These are phyloP conservation scores for Molossus alvarezi DNA, from an alignment of 2,797 vertebrate species.

Conservation along the genomic window DNA sequence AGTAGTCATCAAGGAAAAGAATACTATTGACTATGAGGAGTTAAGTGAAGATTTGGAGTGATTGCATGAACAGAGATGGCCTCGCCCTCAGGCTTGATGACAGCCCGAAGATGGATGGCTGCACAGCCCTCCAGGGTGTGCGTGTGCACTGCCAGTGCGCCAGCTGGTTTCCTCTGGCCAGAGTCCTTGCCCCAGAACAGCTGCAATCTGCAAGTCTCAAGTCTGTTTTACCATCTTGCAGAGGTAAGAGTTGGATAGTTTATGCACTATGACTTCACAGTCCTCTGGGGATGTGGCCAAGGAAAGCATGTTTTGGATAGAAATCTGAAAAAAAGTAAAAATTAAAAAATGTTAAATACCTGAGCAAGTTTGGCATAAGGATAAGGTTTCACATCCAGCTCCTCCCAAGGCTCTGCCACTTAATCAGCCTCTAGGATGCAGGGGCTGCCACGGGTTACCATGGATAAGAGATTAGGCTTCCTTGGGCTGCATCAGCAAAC, in stretches of 20 bases:
- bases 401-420: conserved; percentile 81
- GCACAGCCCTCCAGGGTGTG: not conserved
- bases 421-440: conserved; percentile 82
- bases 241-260: conserved; percentile 83
- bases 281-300: conserved; percentile 81
- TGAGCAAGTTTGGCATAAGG: conserved; percentile 75
- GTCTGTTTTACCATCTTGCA: conserved; percentile 82
- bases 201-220: conserved; percentile 75
- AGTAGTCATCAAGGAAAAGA: conserved; percentile 36
- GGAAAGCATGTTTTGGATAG: conserved; percentile 86
- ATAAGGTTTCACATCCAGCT: conserved; percentile 80
- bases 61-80: not conserved
- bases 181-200: conserved; percentile 77
- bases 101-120: not conserved
- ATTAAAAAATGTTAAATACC: conserved; percentile 36
- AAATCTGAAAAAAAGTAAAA: conserved; percentile 77
- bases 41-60: not conserved
- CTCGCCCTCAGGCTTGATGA: not conserved
- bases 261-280: conserved; percentile 84
- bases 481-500: conserved; percentile 55
- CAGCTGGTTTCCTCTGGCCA: not conserved
- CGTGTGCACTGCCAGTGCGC: not conserved
- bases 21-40: not conserved
- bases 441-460: conserved; percentile 68
- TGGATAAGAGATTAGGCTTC: conserved; percentile 74